Evolutionary conservation across 2,888 invertebrate genomes (phyloP), one percentile per base, ranked within the genome.

Genomic region (Tuta absoluta): DNA sequence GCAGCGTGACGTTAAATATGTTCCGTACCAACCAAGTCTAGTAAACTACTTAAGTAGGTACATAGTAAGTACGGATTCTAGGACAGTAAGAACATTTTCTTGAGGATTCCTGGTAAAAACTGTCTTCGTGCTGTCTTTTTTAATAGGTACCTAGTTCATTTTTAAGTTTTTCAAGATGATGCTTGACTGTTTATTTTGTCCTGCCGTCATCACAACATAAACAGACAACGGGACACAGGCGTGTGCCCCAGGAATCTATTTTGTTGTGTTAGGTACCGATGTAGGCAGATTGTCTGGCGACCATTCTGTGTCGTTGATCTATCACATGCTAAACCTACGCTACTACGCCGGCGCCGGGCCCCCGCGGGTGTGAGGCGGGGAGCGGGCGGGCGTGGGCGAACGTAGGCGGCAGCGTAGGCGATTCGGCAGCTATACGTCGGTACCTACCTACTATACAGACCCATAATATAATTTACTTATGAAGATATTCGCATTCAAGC

Each of bases 401-500:
- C 77, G 81, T 80, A 73, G 81, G 81, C 74, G 19, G 59, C 53
- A 33, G 75, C 77, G 82, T 84, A 72, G 87, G 86, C 81, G 85
- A 83, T 73, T 80, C 80, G 69, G 71, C 78, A 76, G 75, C 80
- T 78, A 78, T 77, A 77, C 28, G 28, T 10, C 41, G 2, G 23
- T 53, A 53, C 48, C 19, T 14, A 19, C 5, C 5, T 48, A 48
- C 5, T 48, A 48, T 48, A 19, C 11, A n/a, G 14, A 45, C n/a
- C n/a, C n/a, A n/a, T n/a, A n/a, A n/a, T 7, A 45, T 45, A n/a
- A 17, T 1, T 45, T 1, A 28, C 72, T 21, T 62, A 72, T 68
- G 74, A 78, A 76, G 73, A 74, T 82, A 76, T 82, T 84, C 81
- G 80, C 78, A 77, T 84, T 85, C 82, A 77, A 80, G 76, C 81